Base-by-base conservation (phyloP, 2,888 invertebrate species). In the Deilephila elpenor region DNA sequence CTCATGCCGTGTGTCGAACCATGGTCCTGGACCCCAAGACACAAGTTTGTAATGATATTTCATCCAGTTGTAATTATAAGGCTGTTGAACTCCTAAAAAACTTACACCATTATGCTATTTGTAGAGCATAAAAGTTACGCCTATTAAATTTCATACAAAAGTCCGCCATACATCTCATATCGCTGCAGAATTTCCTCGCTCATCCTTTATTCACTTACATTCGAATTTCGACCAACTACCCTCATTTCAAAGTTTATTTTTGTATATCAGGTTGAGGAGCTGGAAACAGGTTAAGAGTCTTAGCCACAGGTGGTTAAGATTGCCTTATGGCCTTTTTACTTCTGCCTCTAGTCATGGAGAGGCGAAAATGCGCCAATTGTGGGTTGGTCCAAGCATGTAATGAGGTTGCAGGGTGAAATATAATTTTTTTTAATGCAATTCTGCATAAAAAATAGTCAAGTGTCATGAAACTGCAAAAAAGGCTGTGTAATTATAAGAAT, bases 301-400 rank as follows among this genome's bases (percentile, higher is more conserved):
- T 51, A 67, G 67, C 71, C 59, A 71, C 71, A 71, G 59, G 71
- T 71, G 71, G 71, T n/a, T 59, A 59, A 56, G 71, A 59, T 67
- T 51, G 67, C 67, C 67, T 44, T 51, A 59, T 29, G 70, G 34
- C 34, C 70, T 56, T 70, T 71, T 59, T 11, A 59, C 34, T 29
- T 70, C 53, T 59, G 29, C 70, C n/a, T 29, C 70, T 71, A 71
- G 59, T 59, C 59, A 71, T n/a, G 32, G 56, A 56, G 70, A 32
- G 70, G 70, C 32, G 51, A 70, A 70, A 70, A 56, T 70, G 53
- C 32, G 20, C 64, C 20, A 44, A 67, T 51, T 67, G 67, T 67
- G 17, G 25, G 44, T 7, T 25, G 20, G 67, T 25, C 25, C 67
- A 25, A 25, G 67, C 67, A 51, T 51, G n/a, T 51, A 44, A 64